Conservation (phyloP, 2,797 vertebrate genomes). For the Pitangus sulphuratus region DNA sequence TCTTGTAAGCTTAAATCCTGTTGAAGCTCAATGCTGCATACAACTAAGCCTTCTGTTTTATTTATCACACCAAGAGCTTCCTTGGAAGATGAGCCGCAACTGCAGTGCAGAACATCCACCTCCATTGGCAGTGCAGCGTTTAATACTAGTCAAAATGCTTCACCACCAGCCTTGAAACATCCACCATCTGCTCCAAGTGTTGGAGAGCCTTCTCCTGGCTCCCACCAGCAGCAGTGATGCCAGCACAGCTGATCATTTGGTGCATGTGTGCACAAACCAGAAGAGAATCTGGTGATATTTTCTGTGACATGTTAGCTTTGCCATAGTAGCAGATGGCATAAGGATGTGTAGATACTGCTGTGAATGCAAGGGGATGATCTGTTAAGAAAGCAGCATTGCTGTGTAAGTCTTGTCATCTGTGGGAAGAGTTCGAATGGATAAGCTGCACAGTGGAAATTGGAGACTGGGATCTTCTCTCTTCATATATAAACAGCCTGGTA, state of each 20-base stretch:
- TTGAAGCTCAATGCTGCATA: neutral
- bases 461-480: neutral
- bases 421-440: neutral
- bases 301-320: neutral
- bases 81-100: neutral
- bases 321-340: neutral
- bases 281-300: neutral
- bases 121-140: neutral
- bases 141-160: neutral
- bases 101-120: neutral
- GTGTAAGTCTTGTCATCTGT: neutral
- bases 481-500: neutral
- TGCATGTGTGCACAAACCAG: neutral
- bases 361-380: neutral
- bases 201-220: neutral
- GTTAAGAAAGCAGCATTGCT: neutral
- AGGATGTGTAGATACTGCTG: neutral
- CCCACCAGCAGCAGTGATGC: neutral
- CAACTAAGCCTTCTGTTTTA: neutral
- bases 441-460: neutral
- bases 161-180: neutral
- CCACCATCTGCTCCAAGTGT: neutral
- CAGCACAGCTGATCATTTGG: neutral
- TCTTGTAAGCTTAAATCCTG: neutral
- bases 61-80: neutral